phyloP scores from a whole-genome alignment of 2,113 vertebrate genomes.

The Neogobius melanostomus region DNA sequence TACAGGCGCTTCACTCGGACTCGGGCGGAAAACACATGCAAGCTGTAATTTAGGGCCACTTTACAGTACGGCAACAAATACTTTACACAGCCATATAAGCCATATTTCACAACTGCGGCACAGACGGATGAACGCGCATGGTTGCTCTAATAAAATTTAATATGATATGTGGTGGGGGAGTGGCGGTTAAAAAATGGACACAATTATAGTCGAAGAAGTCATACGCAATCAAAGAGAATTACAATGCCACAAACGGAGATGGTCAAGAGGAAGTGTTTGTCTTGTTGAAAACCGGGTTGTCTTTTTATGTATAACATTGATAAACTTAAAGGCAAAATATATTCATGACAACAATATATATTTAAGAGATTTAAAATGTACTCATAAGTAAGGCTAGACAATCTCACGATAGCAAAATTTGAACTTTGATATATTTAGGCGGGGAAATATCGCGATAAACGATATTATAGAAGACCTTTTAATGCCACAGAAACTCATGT shows the following conservation, averaged over 20 bases:
- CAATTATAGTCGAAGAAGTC: conserved; percentile 35
- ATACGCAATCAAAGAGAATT: conserved; percentile 31
- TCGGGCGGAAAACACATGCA: conserved; percentile 11
- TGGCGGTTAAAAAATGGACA: conserved; percentile 12
- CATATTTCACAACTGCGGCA: neutral
- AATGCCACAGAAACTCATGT: too few species aligned
- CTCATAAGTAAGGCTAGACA: too few species aligned
- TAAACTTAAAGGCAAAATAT: too few species aligned
- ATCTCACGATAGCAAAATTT: too few species aligned
- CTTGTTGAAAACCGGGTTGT: conserved; percentile 16
- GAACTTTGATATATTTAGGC: too few species aligned
- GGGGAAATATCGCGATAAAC: too few species aligned
- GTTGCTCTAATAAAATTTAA: neutral
- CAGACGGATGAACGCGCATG: conserved; percentile 4
- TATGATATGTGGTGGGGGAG: conserved; percentile 14
- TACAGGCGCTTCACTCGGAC: conserved; percentile 19
- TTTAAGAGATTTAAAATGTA: too few species aligned
- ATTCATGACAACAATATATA: too few species aligned
- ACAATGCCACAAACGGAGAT: conserved; percentile 43
- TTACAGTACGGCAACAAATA: conserved; percentile 10
- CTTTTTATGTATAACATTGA: too few species aligned
- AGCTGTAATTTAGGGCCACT: neutral
- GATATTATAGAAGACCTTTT: too few species aligned
- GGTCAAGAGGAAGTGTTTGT: conserved; percentile 36
- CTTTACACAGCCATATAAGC: neutral